Conservation (phyloP, 2,113 vertebrate genomes). For the Oncorhynchus clarkii region DNA sequence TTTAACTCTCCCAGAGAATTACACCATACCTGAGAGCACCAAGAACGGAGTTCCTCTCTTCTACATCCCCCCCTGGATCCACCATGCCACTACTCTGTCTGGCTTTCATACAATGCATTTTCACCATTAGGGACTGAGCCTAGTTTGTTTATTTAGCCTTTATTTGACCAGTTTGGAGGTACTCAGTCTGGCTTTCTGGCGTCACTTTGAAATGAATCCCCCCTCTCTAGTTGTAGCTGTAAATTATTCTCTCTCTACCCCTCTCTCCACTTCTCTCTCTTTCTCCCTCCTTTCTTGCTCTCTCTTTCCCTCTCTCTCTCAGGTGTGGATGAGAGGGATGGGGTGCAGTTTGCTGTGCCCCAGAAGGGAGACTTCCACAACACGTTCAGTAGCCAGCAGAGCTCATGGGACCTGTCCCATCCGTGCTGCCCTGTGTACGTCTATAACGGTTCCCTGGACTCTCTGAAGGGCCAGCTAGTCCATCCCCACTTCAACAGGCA, state of each 20-base stretch:
- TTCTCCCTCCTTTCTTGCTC: neutral
- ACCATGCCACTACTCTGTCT: slow-evolving; percentile 76
- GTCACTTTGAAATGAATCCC: too few relatives aligned
- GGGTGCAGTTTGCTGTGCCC: slow-evolving; percentile 74
- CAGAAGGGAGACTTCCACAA: slow-evolving; percentile 71
- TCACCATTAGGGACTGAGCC: neutral
- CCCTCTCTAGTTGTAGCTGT: neutral
- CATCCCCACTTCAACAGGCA: slow-evolving; percentile 73
- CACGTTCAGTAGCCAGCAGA: slow-evolving; percentile 77
- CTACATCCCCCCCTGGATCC: slow-evolving; percentile 94
- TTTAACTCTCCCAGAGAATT: slow-evolving; percentile 97
- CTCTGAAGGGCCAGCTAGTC: slow-evolving; percentile 87
- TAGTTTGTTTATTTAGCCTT: neutral
- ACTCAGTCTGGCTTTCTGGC: too few relatives aligned
- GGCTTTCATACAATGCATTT: neutral
- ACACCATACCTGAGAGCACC: slow-evolving; percentile 96
- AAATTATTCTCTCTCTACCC: neutral
- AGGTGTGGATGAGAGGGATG: slow-evolving; percentile 71
- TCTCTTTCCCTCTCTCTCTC: slow-evolving; percentile 5
- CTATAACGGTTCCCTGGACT: slow-evolving; percentile 90
- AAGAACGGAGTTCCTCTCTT: slow-evolving; percentile 97
- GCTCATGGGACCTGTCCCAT: slow-evolving; percentile 69
- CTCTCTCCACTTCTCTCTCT: neutral
- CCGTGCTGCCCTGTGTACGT: slow-evolving; percentile 88
- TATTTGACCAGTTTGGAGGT: too few relatives aligned